A percentile compares a stretch with the other conserved stretches of the same genome.
Conservation (phyloP, 2,888 invertebrate species). For the Palloptera scutellata region DNA sequence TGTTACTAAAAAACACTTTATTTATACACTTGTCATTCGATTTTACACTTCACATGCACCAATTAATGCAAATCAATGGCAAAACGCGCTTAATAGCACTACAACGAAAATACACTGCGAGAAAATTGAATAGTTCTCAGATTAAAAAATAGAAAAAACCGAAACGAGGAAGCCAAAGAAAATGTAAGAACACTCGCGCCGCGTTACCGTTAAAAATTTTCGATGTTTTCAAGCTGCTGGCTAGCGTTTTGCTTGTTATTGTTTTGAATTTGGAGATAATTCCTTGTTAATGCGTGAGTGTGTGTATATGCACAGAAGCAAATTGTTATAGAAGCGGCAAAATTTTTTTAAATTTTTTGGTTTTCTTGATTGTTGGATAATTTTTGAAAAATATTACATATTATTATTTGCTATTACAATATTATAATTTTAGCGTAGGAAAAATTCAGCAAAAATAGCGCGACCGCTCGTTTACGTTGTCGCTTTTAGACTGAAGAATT, state of each 20-base stretch:
- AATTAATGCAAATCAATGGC: neutral
- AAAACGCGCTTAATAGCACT: neutral
- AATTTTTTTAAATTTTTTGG: constrained; percentile 31
- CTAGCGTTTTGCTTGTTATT: too few species aligned
- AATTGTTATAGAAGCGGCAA: constrained; percentile 8
- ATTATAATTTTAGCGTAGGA: neutral
- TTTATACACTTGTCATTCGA: too few species aligned
- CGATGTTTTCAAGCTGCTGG: too few species aligned
- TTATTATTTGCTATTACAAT: too few species aligned
- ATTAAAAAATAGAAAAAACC: too few species aligned
- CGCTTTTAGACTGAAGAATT: constrained; percentile 63
- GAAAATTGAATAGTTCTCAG: too few species aligned
- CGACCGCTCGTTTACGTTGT: constrained; percentile 64
- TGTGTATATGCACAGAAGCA: neutral
- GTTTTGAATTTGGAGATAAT: neutral
- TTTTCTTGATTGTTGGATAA: constrained; percentile 20
- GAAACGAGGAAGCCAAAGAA: too few species aligned
- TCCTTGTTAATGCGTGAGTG: neutral
- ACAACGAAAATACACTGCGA: too few species aligned
- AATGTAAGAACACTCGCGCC: too few species aligned
- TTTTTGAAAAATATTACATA: constrained; percentile 1
- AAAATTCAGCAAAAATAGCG: constrained; percentile 50
- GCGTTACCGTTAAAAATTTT: too few species aligned
- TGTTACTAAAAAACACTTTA: too few species aligned
- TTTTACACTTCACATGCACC: too few species aligned